Evolutionary conservation across 2,113 vertebrate genomes (phyloP).

Genomic region (Steatornis caripensis): DNA sequence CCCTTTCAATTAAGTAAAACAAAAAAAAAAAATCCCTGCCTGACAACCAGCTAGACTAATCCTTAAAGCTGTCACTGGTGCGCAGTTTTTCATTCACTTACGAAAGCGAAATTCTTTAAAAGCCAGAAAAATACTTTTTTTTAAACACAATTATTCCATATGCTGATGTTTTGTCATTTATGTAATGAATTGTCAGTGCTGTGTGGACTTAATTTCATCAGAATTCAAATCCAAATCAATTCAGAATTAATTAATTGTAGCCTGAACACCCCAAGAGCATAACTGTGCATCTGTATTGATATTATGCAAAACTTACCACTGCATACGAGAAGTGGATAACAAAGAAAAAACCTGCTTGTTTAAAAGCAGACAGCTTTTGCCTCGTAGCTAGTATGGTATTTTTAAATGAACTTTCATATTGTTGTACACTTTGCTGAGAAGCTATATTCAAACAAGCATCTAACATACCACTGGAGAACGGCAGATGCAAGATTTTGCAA

Average conservation of each 20-base stretch:
- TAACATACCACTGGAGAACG: neutral
- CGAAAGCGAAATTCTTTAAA: neutral
- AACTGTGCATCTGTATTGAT: neutral
- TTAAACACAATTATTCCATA: neutral
- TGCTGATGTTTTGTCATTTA: neutral
- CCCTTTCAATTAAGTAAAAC: neutral
- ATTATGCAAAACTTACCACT: neutral
- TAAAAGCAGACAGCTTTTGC: neutral
- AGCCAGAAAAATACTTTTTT: neutral
- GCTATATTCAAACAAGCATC: neutral
- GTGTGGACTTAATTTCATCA: neutral
- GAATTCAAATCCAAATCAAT: neutral
- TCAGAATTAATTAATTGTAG: neutral
- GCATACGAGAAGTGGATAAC: neutral
- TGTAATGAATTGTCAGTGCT: neutral
- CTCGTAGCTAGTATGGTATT: neutral
- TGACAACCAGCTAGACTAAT: neutral
- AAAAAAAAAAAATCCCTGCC: neutral
- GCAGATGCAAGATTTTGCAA: neutral
- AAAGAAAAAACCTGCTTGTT: neutral
- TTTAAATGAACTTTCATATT: neutral
- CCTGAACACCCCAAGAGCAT: neutral
- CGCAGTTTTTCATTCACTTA: neutral
- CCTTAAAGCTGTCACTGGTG: neutral
- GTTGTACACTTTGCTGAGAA: neutral